Base-by-base conservation (phyloP, 2,797 vertebrate genomes). In the Trachurus trachurus region DNA sequence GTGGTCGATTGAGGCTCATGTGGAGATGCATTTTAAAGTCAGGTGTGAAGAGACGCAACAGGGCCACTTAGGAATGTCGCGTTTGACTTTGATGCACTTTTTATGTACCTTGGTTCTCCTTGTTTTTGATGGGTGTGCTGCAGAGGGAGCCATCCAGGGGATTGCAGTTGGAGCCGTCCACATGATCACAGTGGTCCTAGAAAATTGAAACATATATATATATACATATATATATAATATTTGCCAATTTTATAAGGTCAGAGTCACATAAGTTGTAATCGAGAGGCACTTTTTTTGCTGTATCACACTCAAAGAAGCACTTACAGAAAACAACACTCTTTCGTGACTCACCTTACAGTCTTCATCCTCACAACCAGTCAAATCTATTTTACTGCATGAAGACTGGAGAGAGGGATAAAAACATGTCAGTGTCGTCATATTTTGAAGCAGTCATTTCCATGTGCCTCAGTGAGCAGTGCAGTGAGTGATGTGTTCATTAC, bases 301-400 rank as follows among this genome's bases (percentile, higher is more conserved):
- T 49, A 49, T 17, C 0, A 49, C 21, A 31, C 10, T n/a, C 2
- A 50, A 49, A 39, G 34, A 3, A 9, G 7, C 22, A 34, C 13
- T 34, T 22, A 60, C n/a, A 21, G 56, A 21, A 31, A 58, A 13
- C 34, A 52, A 31, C 34, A 65, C 63, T 66, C 39, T 16, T 21
- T 37, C 37, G 19, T 13, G n/a, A 72, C 87, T 60, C 81, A 95
- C 94, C 93, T 94, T 95, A 70, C 80, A 95, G 29, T 98, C 97
- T 83, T 98, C 97, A 79, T 99, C 97, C 17, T 98, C 97, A 65
- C 95, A 97, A 19, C 94, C 94, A 70, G 95, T 96, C 84, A 97
- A 94, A 83, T 99, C 98, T 61, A 94, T 92, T 89, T 96, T 96
- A 91, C 97, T 98, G 79, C 95, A 96, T 39, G 96, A 98, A 2